Evolutionary conservation across 2,888 invertebrate genomes (phyloP), one percentile per base, ranked within the genome.

Genomic region (Eugnorisma glareosa): DNA sequence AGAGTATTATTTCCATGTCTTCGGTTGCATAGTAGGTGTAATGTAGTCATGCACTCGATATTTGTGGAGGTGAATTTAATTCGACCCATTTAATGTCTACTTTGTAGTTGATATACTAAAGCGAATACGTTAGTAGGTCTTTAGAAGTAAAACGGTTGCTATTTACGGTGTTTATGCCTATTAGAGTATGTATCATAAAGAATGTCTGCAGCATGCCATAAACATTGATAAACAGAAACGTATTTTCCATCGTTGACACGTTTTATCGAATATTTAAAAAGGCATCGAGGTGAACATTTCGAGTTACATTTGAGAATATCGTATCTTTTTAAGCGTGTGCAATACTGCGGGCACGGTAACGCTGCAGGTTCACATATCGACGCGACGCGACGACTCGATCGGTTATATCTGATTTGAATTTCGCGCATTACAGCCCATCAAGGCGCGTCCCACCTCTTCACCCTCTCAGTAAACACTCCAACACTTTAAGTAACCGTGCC

Each of bases 331-430:
- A 92, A 93, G 89, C 89, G 87, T 91, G 89, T 91, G 90, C 92
- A 92, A 92, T 92, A 90, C 90, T 89, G 88, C 85, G 89, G 59
- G 31, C 59, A 18, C 59, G 91, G 92, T 90, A 66, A 71, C 84
- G 84, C 77, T 88, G 88, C 91, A 90, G 88, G 91, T 89, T 80
- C 87, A 85, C 91, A 93, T 94, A 94, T 93, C 93, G 89, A 89
- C 89, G 90, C 90, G 91, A 91, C 88, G 91, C 92, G 91, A 92
- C 92, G 90, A 91, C 90, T 93, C 93, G 93, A 94, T 95, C 93
- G 93, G 90, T 92, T 93, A 94, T 94, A 94, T 95, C 95, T 94
- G 94, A 96, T 96, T 95, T 95, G 93, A 95, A 95, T 95, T 95
- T 95, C 92, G 93, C 92, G 92, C 93, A 94, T 95, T 94, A 95